Percentiles rank a stretch among this genome's conserved stretches.
Conservation (phyloP, 2,888 invertebrate species). For the Ectemnius lituratus region DNA sequence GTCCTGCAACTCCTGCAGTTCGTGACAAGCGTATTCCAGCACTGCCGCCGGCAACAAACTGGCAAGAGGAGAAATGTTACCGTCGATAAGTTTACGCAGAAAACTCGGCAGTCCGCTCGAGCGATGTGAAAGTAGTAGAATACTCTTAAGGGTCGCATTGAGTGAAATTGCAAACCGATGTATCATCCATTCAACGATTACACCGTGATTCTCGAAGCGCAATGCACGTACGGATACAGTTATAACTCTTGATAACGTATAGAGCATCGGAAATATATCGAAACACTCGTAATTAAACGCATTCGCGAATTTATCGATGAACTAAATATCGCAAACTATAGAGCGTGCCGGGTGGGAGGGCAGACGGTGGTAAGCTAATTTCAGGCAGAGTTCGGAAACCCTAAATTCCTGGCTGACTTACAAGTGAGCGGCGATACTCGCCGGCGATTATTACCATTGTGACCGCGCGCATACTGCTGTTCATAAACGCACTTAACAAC, state of each 20-base stretch:
- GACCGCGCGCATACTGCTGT: slow-evolving; percentile 44
- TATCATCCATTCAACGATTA: no score
- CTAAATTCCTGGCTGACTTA: slow-evolving; percentile 4
- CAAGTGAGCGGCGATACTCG: slow-evolving; percentile 24
- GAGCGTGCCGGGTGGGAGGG: background rate
- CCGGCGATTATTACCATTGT: slow-evolving; percentile 38
- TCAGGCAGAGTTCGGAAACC: background rate
- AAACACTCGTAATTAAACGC: background rate
- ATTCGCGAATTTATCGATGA: background rate
- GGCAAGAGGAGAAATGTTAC: no score
- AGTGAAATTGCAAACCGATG: no score
- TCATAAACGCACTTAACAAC: slow-evolving; percentile 49
- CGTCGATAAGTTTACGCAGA: no score
- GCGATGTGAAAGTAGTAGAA: background rate
- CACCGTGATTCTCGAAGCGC: no score
- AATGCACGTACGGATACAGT: no score
- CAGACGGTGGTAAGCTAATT: background rate
- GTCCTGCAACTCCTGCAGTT: no score
- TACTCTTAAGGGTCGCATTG: no score
- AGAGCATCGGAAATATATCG: background rate
- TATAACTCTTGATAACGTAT: no score
- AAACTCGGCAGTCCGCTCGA: no score
- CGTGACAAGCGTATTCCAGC: no score
- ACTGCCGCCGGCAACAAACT: no score
- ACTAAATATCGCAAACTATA: background rate